Base-by-base conservation (phyloP, 2,113 vertebrate genomes). In the Ctenomys sociabilis region DNA sequence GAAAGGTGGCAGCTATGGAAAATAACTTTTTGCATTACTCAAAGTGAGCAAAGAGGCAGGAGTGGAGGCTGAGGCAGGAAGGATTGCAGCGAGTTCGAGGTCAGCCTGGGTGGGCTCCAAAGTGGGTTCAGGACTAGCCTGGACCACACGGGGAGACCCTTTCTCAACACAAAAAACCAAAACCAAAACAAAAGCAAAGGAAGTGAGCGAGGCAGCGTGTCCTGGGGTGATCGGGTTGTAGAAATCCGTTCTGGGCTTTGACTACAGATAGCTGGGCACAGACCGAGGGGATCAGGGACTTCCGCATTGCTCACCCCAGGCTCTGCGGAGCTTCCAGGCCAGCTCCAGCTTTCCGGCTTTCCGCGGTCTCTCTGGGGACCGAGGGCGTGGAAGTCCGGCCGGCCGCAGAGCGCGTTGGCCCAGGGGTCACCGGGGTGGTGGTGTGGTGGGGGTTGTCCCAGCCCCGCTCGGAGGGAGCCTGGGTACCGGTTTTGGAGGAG, bases 201-300 rank as follows among this genome's bases (percentile, higher is more conserved):
- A 19, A 70, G 68, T 26, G 37, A 75, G 43, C 26, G 12, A 54
- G 30, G 40, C 70, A 35, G 21, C 28, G 32, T 49, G 37, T 86
- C 35, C 30, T 21, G 7, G n/a, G 52, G 2, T 77, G 9, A 80
- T 54, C 37, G 86, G 49, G 19, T 32, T 11, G 64, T 45, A 32
- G 40, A 43, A 43, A 59, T 88, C 43, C 37, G 30, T 30, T 64
- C 32, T 93, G 2, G n/a, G 22, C 37, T 32, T 81, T 87, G 96
- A 87, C 93, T 70, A 45, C 81, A 57, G 93, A 91, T 66, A 64
- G 64, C 89, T 84, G 49, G 83, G 85, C 85, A 83, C 63, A 85
- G 88, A 61, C 1, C 3, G 12, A 45, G 93, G 78, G 78, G 57
- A 32, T 82, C 57, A 37, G 68, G 52, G 70, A 54, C 77, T 32